Conservation (phyloP, 92 coral and sea anemone genomes). For the Phymanthus crucifer region DNA sequence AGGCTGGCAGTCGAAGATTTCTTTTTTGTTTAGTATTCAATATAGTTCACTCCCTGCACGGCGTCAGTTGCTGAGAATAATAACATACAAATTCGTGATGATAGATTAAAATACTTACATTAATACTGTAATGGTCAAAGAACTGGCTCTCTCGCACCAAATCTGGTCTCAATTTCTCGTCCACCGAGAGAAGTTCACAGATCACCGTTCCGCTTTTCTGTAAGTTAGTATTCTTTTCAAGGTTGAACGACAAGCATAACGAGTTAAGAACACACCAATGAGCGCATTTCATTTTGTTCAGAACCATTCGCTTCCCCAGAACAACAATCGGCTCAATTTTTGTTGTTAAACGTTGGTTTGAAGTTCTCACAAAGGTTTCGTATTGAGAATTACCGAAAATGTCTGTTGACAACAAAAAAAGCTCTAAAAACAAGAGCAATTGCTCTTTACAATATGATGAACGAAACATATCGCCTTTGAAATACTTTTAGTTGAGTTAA, state of each 20-base stretch:
- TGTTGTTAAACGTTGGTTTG: neutral
- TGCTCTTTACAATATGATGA: no score
- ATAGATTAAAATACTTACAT: slow-evolving; percentile 20
- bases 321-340: neutral
- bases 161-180: slow-evolving; percentile 1
- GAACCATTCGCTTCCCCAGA: neutral
- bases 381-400: neutral
- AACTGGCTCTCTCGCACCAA: neutral
- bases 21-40: no score
- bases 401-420: neutral
- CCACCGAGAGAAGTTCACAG: slow-evolving; percentile 12
- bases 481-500: no score
- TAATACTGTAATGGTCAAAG: slow-evolving; percentile 10
- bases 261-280: slow-evolving; percentile 20
- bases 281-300: neutral
- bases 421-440: neutral
- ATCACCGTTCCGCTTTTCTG: neutral
- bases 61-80: no score
- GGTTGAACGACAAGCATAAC: slow-evolving; percentile 13
- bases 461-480: no score
- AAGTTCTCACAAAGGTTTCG: neutral
- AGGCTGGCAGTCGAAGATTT: no score
- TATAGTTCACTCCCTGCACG: no score
- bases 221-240: neutral
- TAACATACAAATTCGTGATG: no score